Percentiles rank a stretch among this genome's conserved stretches.
These are phyloP conservation scores for Pogonocichla stellata DNA, from an alignment of 2,113 vertebrate species.

Conservation along the genomic window DNA sequence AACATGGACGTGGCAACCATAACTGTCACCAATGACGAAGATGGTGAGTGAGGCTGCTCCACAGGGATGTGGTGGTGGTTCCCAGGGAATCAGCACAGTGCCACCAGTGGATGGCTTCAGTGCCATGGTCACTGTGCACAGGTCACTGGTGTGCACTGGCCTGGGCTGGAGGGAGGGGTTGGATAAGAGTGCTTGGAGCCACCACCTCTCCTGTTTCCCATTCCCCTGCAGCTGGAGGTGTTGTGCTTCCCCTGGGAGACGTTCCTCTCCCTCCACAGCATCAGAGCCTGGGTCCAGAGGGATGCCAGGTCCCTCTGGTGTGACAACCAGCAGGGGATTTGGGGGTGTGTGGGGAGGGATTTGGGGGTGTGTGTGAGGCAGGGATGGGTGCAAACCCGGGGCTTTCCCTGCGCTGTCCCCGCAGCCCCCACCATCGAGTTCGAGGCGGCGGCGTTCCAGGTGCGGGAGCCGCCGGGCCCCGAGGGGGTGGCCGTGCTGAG, in stretches of 20 bases:
- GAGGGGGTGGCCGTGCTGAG: conserved; percentile 84
- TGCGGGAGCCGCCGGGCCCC: conserved; percentile 87
- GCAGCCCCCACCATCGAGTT: conserved; percentile 89
- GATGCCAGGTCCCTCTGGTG: neutral
- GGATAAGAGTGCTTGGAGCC: neutral
- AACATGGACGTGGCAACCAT: conserved; percentile 79
- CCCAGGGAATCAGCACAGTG: neutral
- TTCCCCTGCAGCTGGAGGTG: neutral
- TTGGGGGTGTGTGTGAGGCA: neutral
- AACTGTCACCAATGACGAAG: conserved; percentile 93
- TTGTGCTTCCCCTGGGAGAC: neutral
- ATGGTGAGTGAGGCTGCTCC: conserved; percentile 78
- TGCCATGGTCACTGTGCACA: accelerated
- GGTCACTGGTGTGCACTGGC: neutral
- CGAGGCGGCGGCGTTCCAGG: conserved; percentile 89
- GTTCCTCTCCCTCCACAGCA: neutral
- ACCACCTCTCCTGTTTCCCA: neutral
- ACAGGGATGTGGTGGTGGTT: neutral
- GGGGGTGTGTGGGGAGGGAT: neutral
- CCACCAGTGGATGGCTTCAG: accelerated
- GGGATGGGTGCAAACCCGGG: neutral
- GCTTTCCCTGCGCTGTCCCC: neutral
- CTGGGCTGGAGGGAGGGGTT: neutral
- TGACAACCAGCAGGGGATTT: neutral
- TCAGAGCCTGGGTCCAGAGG: neutral